Base-by-base conservation (phyloP, 1,140 invertebrate genomes). In the Camponotus floridanus region DNA sequence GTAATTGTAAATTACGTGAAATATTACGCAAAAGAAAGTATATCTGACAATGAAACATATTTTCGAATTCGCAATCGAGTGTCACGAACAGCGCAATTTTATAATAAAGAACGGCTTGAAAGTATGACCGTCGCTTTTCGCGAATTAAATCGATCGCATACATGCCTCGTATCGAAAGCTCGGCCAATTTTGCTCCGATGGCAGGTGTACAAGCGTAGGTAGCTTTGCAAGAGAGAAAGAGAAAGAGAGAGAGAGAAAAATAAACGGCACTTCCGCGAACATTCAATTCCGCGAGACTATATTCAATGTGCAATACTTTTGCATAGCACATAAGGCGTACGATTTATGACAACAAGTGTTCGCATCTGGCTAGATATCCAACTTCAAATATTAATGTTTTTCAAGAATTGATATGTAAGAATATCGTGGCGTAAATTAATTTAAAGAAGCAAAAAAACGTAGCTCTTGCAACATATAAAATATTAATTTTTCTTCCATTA, bases 141-240 rank as follows among this genome's bases (percentile, higher is more conserved):
- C 45, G 64, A 86, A 86, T 86, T 86, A 86, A 86, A 86, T 86
- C 64, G 51, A 76, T 62, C 18, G 64, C 74, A 64, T 68, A 86
- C 84, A 76, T 86, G 84, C 84, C 42, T 57, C 76, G 76, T 78
- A 86, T 86, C 65, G 85, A 81, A 83, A 71, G 42, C 85, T 71
- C 31, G 65, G 57, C 78, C 76, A 86, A 81, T 86, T 85, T 87
- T 86, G 62, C 55, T 68, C 45, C 57, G 80, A 55, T 42, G 31
- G 80, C 79, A 73, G 85, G 68, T 83, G 80, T 33, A 55, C 81
- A 39, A 57, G 68, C 79, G 67, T 74, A 83, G 68, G 78, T 65
- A 74, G 73, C 45, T 85, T 76, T 85, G 48, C 71, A 39, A 78
- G 59, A 78, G 81, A 76, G 8, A 78, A 71, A 76, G 8, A 45